Base-by-base conservation (phyloP, 2,797 vertebrate species). In the Eupleurogrammus muticus region DNA sequence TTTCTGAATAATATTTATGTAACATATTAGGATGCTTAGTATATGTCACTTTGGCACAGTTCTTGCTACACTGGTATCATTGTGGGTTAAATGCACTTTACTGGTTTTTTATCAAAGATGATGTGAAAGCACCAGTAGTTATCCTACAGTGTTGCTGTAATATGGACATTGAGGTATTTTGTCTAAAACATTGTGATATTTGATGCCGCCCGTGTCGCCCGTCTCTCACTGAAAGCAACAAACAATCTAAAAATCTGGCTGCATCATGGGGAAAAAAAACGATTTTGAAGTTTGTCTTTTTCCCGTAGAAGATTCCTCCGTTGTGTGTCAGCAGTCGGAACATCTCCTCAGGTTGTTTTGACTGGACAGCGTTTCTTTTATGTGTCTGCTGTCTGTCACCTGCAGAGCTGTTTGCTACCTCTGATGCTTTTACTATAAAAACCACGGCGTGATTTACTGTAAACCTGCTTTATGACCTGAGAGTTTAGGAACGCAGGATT, bases 321-420 rank as follows among this genome's bases (percentile, higher is more conserved):
- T 50, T 55, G 53, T 49, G 42, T 73, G 71, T 62, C 77, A 75
- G 72, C 75, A 64, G 75, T 76, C 4, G 61, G 57, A 70, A 23
- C 63, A 72, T 83, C 63, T 84, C 61, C 52, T 47, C 60, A 77
- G 78, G 79, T 79, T 90, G 83, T 91, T 90, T 88, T 86, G 84
- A 78, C 81, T 68, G 79, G 83, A 75, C 50, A 72, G 44, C 67
- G n/a, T 75, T 68, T 76, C 50, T 81, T 87, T 85, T 80, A 82
- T 81, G 72, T 77, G 87, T 90, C 74, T 83, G 21, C 77, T 32
- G 44, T 2, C 42, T 53, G 50, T 77, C 78, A 42, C 21, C 70
- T 50, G 77, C 66, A 21, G 61, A 10, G 66, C 55, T 64, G 70
- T 85, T 83, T 81, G 55, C 80, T 79, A 85, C 85, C 80, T 76